Evolutionary conservation across 2,113 vertebrate genomes (phyloP).

Genomic region (Anolis sagrei): DNA sequence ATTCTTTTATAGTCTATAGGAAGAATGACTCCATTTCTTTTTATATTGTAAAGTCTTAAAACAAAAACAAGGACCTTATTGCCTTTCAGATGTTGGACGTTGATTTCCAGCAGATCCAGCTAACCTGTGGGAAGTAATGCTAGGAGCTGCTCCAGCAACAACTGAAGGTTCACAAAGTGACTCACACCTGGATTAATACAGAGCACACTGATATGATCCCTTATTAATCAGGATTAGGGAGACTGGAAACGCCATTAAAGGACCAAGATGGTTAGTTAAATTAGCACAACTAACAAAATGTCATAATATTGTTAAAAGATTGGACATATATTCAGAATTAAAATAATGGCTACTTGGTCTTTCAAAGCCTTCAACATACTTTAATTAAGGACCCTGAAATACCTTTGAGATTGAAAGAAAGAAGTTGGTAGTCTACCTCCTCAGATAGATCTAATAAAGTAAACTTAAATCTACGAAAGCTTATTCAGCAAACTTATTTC

Average conservation of each 20-base stretch:
- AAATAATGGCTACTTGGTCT: not conserved
- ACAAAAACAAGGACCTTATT: no score
- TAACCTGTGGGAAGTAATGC: no score
- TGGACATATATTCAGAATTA: not conserved
- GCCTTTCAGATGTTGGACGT: no score
- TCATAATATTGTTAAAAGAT: not conserved
- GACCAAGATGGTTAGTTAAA: not conserved
- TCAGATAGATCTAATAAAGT: no score
- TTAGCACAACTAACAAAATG: no score
- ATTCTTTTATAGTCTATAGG: not conserved
- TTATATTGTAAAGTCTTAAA: not conserved
- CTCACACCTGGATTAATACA: no score
- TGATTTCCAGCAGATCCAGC: no score
- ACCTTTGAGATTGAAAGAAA: no score
- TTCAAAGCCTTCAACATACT: not conserved
- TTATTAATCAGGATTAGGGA: not conserved
- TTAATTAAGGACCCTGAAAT: not conserved
- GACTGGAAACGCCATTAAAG: not conserved
- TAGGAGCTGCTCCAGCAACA: not conserved
- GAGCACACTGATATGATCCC: not conserved
- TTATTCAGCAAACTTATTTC: no score
- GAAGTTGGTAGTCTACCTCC: no score
- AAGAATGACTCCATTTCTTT: not conserved
- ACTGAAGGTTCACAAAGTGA: no score
- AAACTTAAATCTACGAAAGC: no score